A percentile compares a stretch with the other conserved stretches of the same genome.
Conservation (phyloP, 2,888 invertebrate genomes). For the Nomada lathburiana region DNA sequence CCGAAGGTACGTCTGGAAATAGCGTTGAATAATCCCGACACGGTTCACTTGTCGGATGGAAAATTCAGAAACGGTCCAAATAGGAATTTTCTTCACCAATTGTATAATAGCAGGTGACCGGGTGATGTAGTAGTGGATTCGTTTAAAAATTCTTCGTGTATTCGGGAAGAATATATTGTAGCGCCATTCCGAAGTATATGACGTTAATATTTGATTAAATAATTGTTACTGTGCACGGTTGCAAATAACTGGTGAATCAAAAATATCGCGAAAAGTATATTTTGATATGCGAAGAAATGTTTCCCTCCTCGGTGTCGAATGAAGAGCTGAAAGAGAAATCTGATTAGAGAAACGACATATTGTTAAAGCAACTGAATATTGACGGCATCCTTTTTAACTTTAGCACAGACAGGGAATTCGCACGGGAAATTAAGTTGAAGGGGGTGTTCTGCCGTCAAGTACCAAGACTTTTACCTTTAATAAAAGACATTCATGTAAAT, state of each 20-base stretch:
- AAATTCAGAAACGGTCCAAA: background rate
- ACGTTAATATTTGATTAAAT: background rate
- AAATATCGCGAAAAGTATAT: background rate
- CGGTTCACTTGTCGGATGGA: background rate
- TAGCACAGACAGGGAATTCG: background rate
- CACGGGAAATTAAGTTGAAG: background rate
- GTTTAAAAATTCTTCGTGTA: no score
- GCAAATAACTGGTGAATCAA: background rate
- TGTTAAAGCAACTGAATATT: no score
- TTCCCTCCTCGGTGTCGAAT: no score
- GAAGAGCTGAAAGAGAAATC: no score
- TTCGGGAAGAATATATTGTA: no score
- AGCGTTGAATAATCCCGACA: background rate
- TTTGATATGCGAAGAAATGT: background rate
- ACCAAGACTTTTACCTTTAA: background rate
- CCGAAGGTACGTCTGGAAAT: background rate
- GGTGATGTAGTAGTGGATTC: no score
- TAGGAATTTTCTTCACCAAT: background rate
- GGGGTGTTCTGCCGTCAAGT: background rate
- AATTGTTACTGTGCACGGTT: background rate
- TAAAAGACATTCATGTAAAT: background rate
- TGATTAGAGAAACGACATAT: no score
- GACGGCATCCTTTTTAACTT: no score
- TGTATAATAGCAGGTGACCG: no score
- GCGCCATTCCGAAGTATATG: no score